Conservation (phyloP, 2,888 invertebrate species). For the Thecophora atra region DNA sequence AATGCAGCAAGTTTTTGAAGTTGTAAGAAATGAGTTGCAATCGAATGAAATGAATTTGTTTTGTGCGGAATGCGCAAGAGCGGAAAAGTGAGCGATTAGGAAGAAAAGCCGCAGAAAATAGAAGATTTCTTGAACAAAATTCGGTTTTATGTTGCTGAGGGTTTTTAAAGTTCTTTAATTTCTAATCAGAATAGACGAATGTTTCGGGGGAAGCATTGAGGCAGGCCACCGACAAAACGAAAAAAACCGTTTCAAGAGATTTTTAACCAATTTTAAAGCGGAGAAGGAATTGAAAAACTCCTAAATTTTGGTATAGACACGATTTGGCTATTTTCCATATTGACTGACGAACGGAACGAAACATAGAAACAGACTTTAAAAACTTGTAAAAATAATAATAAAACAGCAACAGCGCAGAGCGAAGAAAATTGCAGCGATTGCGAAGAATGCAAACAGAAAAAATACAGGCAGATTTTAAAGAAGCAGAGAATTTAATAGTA, state of each 20-base stretch:
- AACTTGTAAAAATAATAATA: slow-evolving; percentile 29
- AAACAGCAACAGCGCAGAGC: slow-evolving; percentile 28
- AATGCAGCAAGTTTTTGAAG: too few species aligned
- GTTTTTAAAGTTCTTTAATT: too few species aligned
- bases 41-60: too few species aligned
- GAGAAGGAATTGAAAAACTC: slow-evolving; percentile 36
- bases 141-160: too few species aligned
- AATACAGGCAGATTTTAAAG: neutral
- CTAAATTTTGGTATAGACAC: slow-evolving; percentile 45
- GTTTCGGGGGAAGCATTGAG: neutral
- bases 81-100: too few species aligned
- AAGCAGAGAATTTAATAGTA: neutral
- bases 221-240: neutral
- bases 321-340: slow-evolving; percentile 41
- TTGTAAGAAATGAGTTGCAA: too few species aligned
- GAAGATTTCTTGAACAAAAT: too few species aligned
- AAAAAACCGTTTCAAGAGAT: neutral
- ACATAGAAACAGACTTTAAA: slow-evolving; percentile 24
- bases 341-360: slow-evolving; percentile 13
- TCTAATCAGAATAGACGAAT: neutral
- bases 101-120: too few species aligned
- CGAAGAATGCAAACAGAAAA: slow-evolving; percentile 17
- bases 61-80: too few species aligned
- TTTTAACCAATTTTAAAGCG: neutral
- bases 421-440: slow-evolving; percentile 31